A percentile compares a stretch with the other conserved stretches of the same genome.
phyloP scores from a whole-genome alignment of 2,888 invertebrate genomes.

The Ashinkailepas kermadecensis region DNA sequence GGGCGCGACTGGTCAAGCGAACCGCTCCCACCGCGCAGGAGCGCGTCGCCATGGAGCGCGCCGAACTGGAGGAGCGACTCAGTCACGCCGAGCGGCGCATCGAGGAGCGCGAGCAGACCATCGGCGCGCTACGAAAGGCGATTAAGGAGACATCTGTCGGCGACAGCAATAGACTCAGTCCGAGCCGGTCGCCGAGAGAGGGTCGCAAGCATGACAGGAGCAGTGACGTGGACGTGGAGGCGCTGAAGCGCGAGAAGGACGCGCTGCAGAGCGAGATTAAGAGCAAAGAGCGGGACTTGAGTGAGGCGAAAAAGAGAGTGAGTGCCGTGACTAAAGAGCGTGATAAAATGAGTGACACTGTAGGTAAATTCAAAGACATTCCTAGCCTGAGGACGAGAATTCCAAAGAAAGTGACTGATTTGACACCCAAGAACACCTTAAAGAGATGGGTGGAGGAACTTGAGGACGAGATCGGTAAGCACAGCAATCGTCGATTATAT shows the following conservation, averaged over 20 bases:
- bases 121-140: slow-evolving; percentile 36
- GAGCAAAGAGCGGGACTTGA: slow-evolving; percentile 55
- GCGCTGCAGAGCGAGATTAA: slow-evolving; percentile 54
- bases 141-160: slow-evolving; percentile 16
- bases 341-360: slow-evolving; percentile 52
- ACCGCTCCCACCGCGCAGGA: slow-evolving; percentile 36
- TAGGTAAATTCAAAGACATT: slow-evolving; percentile 57
- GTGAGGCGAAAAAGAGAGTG: slow-evolving; percentile 46
- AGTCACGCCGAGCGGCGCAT: slow-evolving; percentile 56
- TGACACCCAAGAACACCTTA: slow-evolving; percentile 62
- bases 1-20: slow-evolving; percentile 43
- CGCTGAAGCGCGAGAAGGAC: slow-evolving; percentile 37
- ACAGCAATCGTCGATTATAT: not conserved
- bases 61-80: slow-evolving; percentile 40
- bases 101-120: slow-evolving; percentile 54
- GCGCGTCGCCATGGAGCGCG: slow-evolving; percentile 37
- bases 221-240: slow-evolving; percentile 23
- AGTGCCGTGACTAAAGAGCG: slow-evolving; percentile 42
- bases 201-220: slow-evolving; percentile 25
- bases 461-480: slow-evolving; percentile 71
- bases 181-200: slow-evolving; percentile 25
- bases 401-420: slow-evolving; percentile 65
- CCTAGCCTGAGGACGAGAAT: slow-evolving; percentile 59
- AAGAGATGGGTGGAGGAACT: slow-evolving; percentile 78
- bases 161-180: slow-evolving; percentile 16